Evolutionary conservation across 2,888 invertebrate genomes (phyloP), one percentile per base, ranked within the genome.

Genomic region (Nycteola revayana): DNA sequence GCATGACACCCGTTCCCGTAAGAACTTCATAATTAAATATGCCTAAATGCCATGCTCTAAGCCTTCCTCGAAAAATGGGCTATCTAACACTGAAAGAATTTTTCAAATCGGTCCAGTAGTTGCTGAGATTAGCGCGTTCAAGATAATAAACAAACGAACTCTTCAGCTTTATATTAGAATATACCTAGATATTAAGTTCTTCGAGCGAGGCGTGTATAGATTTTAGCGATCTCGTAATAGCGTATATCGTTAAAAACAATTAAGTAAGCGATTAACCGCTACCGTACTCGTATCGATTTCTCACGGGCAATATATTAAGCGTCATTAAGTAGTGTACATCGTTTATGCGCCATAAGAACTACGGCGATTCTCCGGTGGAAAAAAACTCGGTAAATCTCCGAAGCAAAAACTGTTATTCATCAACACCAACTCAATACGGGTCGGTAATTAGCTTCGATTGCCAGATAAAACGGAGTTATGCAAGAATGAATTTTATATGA

Each of bases 401-500:
- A 47, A 45, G 62, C 70, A 83, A 85, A 82, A 84, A 81, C 69
- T 54, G 60, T 66, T 66, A 74, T 76, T 75, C 76, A 81, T 81
- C 82, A 79, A 78, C 82, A 78, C 76, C 71, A 73, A 51, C 65
- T 36, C 63, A 51, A 66, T 61, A 58, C 59, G 57, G 59, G 51
- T 54, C 44, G 66, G 71, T 74, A 80, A 83, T 84, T 79, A 82
- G 76, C 54, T 74, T 71, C 60, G 64, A 71, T 73, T 64, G 67
- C 61, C 42, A 47, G 54, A 43, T 49, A 36, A 52, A 61, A 68
- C 17, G 36, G 61, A 24, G 42, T 60, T 59, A 70, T 72, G 69
- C 66, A 52, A 34, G 20, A 11, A 53, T 20, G 2, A 3, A n/a
- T 23, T 22, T 39, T 28, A 25, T 11, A n/a, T 8, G 0, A 8